phyloP scores from a whole-genome alignment of 1,140 invertebrate species.

The Listronotus bonariensis region DNA sequence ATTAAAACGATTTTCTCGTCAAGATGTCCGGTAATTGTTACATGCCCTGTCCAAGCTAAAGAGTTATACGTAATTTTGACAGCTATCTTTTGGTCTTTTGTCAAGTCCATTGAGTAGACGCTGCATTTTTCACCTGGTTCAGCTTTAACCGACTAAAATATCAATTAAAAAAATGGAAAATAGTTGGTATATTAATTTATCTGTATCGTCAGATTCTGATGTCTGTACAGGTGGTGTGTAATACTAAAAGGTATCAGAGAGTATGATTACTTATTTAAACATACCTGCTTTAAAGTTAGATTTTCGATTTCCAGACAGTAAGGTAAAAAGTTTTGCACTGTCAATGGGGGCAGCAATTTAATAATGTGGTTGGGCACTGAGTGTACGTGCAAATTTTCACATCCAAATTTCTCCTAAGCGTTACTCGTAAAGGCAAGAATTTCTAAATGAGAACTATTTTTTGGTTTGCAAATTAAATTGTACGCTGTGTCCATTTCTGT shows the following conservation, averaged over 20 bases:
- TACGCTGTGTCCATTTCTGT: conserved; percentile 64
- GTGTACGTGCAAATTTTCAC: conserved; percentile 55
- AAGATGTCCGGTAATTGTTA: conserved; percentile 70
- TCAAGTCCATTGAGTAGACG: conserved; percentile 68
- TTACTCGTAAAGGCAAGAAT: conserved; percentile 69
- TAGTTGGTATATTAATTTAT: too few relatives aligned
- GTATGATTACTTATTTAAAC: background rate
- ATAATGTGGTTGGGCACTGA: conserved; percentile 75
- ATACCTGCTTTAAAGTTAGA: conserved; percentile 43
- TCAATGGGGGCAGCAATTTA: conserved; percentile 71
- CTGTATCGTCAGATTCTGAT: background rate
- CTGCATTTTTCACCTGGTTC: conserved; percentile 74
- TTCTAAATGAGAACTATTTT: conserved; percentile 60
- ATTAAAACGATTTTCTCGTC: conserved; percentile 72
- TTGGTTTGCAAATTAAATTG: conserved; percentile 67
- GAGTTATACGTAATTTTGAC: conserved; percentile 74
- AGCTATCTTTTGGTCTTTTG: conserved; percentile 62
- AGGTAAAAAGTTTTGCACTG: conserved; percentile 78
- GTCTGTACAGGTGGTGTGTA: too few relatives aligned
- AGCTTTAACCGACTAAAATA: conserved; percentile 57
- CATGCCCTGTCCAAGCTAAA: conserved; percentile 70
- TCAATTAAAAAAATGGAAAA: conserved; percentile 24
- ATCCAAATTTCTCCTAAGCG: conserved; percentile 50
- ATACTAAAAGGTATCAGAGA: background rate
- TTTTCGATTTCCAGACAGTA: conserved; percentile 66